Evolutionary conservation across 2,888 invertebrate species (phyloP), one percentile per base, ranked within the genome.

Genomic region (Epirrhoe tristata): DNA sequence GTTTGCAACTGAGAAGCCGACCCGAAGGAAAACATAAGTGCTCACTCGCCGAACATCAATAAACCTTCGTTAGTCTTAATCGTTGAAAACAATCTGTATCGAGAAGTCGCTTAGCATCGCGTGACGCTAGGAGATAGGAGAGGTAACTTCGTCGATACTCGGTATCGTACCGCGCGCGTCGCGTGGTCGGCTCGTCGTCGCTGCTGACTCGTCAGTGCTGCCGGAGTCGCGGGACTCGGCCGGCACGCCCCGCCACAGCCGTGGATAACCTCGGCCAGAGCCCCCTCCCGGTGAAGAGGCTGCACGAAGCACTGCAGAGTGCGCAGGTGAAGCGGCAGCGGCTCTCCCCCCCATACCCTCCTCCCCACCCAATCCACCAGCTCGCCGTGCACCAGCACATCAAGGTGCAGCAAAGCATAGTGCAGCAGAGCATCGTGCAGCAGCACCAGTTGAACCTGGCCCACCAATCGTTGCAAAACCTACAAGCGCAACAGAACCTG

Each of bases 301-400:
- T 93, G 94, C 94, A 94, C 93, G 94, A 93, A 90, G 94, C 94
- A 91, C 93, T 94, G 85, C 94, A 93, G 90, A 90, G 93, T 90
- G 93, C 93, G 83, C 93, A 93, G 89, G 94, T 93, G 89, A 94
- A 94, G 93, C 94, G 94, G 82, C 95, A 95, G 94, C 94, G 94
- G 89, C 94, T 94, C 89, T 92, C 93, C 86, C 94, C 93, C 76
- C 92, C 93, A 83, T 94, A 94, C 89, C 94, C 94, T 90, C 88
- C 94, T 85, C 92, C 91, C 81, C 93, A 91, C 77, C 91, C 90
- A 46, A 91, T 91, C 71, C 91, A 92, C 69, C 92, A 91, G 77
- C 89, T 92, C 70, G 92, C 91, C 39, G 91, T 91, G 80, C 92
- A 93, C 81, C 93, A 91, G 81, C 91, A 91, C 79, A 90, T 90